Conservation (phyloP, 2,888 invertebrate species). For the Julus scanicus region DNA sequence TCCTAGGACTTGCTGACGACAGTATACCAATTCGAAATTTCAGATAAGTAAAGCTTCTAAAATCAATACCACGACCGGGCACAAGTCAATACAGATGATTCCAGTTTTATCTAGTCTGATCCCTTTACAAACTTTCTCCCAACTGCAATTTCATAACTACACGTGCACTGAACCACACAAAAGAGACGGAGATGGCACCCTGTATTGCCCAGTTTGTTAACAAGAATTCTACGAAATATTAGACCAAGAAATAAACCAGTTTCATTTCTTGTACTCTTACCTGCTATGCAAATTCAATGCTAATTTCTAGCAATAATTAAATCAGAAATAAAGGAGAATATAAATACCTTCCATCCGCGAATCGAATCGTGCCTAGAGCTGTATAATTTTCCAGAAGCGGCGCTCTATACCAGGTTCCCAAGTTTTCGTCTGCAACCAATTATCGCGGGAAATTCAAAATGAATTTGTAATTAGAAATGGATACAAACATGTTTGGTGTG, state of each 20-base stretch:
- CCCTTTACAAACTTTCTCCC: no score
- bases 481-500: no score
- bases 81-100: neutral
- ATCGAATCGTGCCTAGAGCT: neutral
- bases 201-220: neutral
- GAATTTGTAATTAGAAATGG: neutral
- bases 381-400: neutral
- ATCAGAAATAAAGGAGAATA: neutral
- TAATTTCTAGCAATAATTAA: neutral
- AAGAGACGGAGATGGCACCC: neutral
- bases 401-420: neutral
- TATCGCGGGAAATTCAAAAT: constrained; percentile 3
- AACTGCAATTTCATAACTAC: neutral
- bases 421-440: neutral
- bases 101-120: no score
- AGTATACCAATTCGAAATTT: no score
- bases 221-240: neutral
- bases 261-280: neutral
- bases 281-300: neutral
- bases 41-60: no score
- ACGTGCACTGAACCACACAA: neutral
- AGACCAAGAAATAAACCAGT: neutral
- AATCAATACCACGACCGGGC: no score
- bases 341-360: neutral
- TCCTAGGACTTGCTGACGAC: no score